Evolutionary conservation across 2,113 vertebrate species (phyloP).

Genomic region (Paramormyrops kingsleyae): DNA sequence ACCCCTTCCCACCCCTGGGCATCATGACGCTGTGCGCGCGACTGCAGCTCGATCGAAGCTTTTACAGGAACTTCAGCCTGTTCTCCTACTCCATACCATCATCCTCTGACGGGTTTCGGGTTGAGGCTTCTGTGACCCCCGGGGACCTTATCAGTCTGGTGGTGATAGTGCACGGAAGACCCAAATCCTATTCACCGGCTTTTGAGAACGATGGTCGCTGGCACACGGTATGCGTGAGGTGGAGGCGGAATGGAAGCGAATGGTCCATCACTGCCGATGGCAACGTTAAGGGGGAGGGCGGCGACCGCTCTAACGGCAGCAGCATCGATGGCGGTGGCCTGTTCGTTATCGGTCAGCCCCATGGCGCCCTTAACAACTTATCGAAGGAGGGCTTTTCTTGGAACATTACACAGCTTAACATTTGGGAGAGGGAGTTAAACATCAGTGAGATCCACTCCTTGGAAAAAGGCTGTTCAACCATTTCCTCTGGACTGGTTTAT

Average conservation of each 20-base stretch:
- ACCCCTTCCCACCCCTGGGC: constrained; percentile 51
- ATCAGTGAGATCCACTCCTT: constrained; percentile 48
- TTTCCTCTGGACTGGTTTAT: constrained; percentile 55
- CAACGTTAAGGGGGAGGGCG: constrained; percentile 19
- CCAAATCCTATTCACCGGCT: constrained; percentile 40
- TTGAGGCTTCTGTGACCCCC: constrained; percentile 43
- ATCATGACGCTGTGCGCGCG: constrained; percentile 53
- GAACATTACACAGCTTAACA: constrained; percentile 58
- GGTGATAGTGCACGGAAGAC: constrained; percentile 52
- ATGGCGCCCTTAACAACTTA: constrained; percentile 45
- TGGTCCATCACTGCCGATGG: constrained; percentile 53
- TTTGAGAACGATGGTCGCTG: constrained; percentile 54
- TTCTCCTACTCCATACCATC: constrained; percentile 58
- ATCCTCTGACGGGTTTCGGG: constrained; percentile 60
- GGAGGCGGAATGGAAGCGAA: constrained; percentile 44
- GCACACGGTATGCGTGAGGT: constrained; percentile 56
- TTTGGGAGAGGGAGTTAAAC: constrained; percentile 59
- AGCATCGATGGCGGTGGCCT: constrained; percentile 41
- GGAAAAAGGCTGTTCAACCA: constrained; percentile 54
- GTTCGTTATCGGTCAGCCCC: constrained; percentile 60
- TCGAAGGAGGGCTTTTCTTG: constrained; percentile 60
- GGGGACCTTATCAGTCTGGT: constrained; percentile 47
- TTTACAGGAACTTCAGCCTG: constrained; percentile 51
- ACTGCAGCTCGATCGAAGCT: constrained; percentile 45
- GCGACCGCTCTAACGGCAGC: constrained; percentile 29